A percentile compares a stretch with the other conserved stretches of the same genome.
Evolutionary conservation across 2,113 vertebrate genomes (phyloP).

Genomic region (Apteryx owenii): DNA sequence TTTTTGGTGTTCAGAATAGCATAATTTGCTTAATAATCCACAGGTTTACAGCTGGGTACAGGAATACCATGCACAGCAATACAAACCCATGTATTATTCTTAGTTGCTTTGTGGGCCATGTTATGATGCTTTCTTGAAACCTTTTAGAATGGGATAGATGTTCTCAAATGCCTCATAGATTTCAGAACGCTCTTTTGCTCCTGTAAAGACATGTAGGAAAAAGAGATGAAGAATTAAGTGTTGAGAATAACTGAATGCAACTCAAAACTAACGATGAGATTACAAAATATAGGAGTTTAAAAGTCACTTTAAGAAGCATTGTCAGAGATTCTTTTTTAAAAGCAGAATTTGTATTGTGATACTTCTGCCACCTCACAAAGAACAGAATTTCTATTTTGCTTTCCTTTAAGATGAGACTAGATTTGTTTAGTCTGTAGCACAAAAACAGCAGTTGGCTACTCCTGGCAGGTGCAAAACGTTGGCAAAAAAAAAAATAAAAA

Average conservation of each 20-base stretch:
- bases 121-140: slow-evolving; percentile 86
- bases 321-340: neutral
- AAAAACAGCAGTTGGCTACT: neutral
- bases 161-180: slow-evolving; percentile 98
- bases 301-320: neutral
- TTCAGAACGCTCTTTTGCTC: slow-evolving; percentile 93
- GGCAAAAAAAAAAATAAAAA: neutral
- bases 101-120: neutral
- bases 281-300: neutral
- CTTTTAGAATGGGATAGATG: slow-evolving; percentile 95
- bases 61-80: neutral
- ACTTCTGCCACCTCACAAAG: neutral
- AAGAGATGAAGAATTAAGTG: neutral
- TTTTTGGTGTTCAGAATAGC: neutral
- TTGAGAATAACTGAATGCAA: neutral
- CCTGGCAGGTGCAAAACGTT: neutral
- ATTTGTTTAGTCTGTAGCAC: neutral
- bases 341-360: neutral
- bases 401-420: neutral
- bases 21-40: neutral
- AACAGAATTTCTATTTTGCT: neutral
- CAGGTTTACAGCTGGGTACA: fast-evolving
- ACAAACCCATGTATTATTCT: neutral
- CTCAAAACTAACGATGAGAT: neutral
- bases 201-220: slow-evolving; percentile 71